These are phyloP conservation scores for Galago senegalensis DNA, from an alignment of 2,797 vertebrate genomes.

Conservation along the genomic window DNA sequence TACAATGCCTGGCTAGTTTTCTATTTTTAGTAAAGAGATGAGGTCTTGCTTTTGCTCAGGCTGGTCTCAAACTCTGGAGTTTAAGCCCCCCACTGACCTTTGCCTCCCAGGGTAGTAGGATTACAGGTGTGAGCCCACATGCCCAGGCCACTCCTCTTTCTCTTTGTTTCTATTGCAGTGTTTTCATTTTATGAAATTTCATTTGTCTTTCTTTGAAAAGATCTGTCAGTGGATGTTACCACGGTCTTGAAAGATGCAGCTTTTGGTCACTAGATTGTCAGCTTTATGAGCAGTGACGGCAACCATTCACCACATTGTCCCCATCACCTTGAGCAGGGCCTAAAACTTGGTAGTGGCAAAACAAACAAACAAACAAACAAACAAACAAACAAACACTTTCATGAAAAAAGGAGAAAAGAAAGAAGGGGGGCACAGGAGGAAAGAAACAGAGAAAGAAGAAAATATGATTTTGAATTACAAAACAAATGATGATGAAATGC, in stretches of 20 bases:
- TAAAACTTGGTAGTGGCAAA: background rate
- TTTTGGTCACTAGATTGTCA: background rate
- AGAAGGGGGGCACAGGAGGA: background rate
- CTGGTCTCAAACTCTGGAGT: too few relatives aligned
- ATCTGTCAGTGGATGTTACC: background rate
- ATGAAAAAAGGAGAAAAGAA: background rate
- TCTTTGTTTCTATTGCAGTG: background rate
- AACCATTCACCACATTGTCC: background rate
- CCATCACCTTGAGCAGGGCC: background rate
- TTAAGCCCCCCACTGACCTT: too few relatives aligned
- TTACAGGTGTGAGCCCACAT: too few relatives aligned
- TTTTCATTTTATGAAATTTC: background rate
- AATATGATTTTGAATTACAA: background rate
- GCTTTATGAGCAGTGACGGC: background rate
- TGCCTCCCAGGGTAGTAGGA: too few relatives aligned
- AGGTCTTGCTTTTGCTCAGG: too few relatives aligned
- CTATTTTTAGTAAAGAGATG: too few relatives aligned
- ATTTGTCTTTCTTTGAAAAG: background rate
- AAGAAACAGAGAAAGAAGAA: background rate
- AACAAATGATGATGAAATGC: background rate
- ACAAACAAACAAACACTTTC: background rate
- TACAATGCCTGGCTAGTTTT: too few relatives aligned
- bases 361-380: background rate
- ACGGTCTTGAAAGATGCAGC: background rate
- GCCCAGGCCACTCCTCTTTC: background rate